Conservation (phyloP, 2,888 invertebrate genomes). For the Cybosia mesomella region DNA sequence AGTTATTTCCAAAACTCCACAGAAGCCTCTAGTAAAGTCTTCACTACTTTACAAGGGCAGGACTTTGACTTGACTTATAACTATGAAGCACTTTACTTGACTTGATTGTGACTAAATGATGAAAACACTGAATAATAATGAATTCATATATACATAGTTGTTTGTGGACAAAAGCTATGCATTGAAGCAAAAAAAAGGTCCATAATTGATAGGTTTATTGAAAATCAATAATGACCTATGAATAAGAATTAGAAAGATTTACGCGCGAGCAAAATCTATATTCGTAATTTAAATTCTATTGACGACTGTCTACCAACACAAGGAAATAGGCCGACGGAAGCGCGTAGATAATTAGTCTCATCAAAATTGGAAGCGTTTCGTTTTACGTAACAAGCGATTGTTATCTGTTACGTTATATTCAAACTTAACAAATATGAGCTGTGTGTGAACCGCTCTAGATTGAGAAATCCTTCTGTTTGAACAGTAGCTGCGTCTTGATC, state of each 20-base stretch:
- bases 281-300: conserved; percentile 31
- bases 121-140: too few species aligned
- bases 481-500: conserved; percentile 30
- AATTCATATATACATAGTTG: too few species aligned
- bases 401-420: conserved; percentile 40
- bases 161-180: too few species aligned
- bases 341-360: conserved; percentile 39
- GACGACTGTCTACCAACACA: conserved; percentile 26
- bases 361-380: conserved; percentile 45
- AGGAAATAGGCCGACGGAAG: conserved; percentile 37
- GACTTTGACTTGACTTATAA: too few species aligned
- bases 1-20: too few species aligned
- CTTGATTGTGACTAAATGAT: too few species aligned
- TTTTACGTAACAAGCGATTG: conserved; percentile 42
- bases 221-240: too few species aligned
- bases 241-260: not conserved
- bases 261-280: not conserved
- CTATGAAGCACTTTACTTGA: too few species aligned
- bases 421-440: conserved; percentile 35
- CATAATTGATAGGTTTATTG: too few species aligned
- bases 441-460: conserved; percentile 47
- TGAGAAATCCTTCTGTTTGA: conserved; percentile 38
- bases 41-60: too few species aligned
- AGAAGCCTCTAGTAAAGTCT: too few species aligned
- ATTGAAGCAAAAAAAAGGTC: too few species aligned